phyloP scores from a whole-genome alignment of 2,888 invertebrate genomes.

The Buathra laborator region DNA sequence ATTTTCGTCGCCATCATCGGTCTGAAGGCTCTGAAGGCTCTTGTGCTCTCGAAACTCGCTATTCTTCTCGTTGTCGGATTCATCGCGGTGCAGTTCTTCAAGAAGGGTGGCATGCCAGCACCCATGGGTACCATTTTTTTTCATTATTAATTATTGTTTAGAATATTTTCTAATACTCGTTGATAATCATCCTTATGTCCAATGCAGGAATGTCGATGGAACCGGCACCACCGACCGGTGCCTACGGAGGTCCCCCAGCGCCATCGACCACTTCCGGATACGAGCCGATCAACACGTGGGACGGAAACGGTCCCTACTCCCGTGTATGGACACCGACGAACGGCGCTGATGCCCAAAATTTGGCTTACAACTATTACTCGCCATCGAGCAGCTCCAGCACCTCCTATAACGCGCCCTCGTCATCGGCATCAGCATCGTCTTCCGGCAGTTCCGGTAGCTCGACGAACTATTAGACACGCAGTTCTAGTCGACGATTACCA shows the following conservation, averaged over 20 bases:
- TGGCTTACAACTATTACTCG: slow-evolving; percentile 84
- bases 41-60: slow-evolving; percentile 94
- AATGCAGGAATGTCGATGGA: slow-evolving; percentile 90
- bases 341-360: slow-evolving; percentile 84
- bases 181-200: not conserved
- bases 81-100: slow-evolving; percentile 91
- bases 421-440: slow-evolving; percentile 87
- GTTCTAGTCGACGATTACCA: slow-evolving; percentile 64
- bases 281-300: slow-evolving; percentile 90
- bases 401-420: slow-evolving; percentile 90
- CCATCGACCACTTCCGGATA: slow-evolving; percentile 87
- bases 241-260: slow-evolving; percentile 90
- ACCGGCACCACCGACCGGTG: slow-evolving; percentile 87
- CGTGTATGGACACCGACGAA: slow-evolving; percentile 89
- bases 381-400: slow-evolving; percentile 89
- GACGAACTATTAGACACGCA: slow-evolving; percentile 75
- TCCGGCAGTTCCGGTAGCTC: slow-evolving; percentile 82
- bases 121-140: slow-evolving; percentile 78
- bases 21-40: slow-evolving; percentile 93
- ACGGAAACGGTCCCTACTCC: slow-evolving; percentile 91
- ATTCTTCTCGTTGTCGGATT: slow-evolving; percentile 93
- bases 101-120: slow-evolving; percentile 89
- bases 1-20: slow-evolving; percentile 92
- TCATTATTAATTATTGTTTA: not conserved
- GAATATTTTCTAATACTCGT: not conserved